phyloP scores from a whole-genome alignment of 2,888 invertebrate genomes.

The Agrotis ipsilon region DNA sequence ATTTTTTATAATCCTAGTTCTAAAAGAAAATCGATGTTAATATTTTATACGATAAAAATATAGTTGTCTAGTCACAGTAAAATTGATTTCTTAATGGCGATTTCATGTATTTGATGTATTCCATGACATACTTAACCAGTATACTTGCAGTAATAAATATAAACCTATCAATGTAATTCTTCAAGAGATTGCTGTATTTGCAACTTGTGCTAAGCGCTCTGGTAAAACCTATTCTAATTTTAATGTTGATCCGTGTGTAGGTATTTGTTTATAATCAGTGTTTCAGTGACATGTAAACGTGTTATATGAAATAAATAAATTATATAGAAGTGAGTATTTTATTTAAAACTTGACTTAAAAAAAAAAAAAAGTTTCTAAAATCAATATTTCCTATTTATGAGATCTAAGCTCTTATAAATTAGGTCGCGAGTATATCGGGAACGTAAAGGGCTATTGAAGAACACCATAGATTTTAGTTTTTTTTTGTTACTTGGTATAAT shows the following conservation, averaged over 20 bases:
- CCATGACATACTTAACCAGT: conserved; percentile 66
- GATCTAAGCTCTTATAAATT: too few species aligned
- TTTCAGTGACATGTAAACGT: conserved; percentile 70
- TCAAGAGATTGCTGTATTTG: conserved; percentile 57
- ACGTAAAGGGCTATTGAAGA: too few species aligned
- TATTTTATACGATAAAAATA: conserved; percentile 62
- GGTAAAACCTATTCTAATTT: conserved; percentile 70
- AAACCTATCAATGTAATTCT: conserved; percentile 38
- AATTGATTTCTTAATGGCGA: conserved; percentile 51
- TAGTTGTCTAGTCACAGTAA: conserved; percentile 70
- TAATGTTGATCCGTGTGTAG: conserved; percentile 81
- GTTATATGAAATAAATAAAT: conserved; percentile 71
- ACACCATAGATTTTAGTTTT: too few species aligned
- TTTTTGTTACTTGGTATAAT: too few species aligned
- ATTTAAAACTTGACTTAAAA: conserved; percentile 26
- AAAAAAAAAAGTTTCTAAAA: background rate
- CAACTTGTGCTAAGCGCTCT: conserved; percentile 65
- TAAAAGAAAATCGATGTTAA: conserved; percentile 62
- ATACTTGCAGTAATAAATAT: conserved; percentile 45
- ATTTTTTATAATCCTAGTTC: conserved; percentile 62
- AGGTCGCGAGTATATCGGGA: too few species aligned
- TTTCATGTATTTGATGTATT: conserved; percentile 52
- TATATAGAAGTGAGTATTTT: conserved; percentile 56
- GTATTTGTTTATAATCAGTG: conserved; percentile 69
- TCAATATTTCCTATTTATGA: too few species aligned